Evolutionary conservation across 2,797 vertebrate species (phyloP).

Genomic region (Fundulus diaphanus): DNA sequence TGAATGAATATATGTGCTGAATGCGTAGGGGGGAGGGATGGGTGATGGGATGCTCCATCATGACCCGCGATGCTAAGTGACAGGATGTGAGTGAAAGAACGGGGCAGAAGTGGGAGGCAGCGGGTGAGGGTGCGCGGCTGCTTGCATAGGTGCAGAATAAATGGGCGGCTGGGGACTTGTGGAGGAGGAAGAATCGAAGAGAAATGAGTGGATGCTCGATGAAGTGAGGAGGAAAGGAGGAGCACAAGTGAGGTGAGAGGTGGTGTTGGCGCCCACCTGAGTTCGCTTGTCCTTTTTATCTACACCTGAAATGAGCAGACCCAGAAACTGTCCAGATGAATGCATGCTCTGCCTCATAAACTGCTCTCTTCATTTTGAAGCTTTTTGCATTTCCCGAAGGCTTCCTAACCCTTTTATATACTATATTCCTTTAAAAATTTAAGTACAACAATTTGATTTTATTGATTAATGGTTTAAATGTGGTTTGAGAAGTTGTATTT

Average conservation of each 20-base stretch:
- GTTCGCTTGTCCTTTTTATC: constrained; percentile 43
- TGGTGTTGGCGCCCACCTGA: constrained; percentile 29
- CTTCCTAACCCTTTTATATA: not conserved
- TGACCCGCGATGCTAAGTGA: constrained; percentile 48
- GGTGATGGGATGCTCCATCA: constrained; percentile 57
- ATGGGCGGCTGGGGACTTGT: constrained; percentile 9
- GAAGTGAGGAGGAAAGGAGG: constrained; percentile 33
- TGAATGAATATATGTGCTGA: constrained; percentile 61
- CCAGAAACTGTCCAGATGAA: constrained; percentile 11
- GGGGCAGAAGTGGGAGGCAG: constrained; percentile 23
- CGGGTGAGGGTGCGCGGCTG: constrained; percentile 18
- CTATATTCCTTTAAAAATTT: not conserved
- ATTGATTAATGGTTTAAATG: not conserved
- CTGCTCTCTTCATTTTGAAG: not conserved
- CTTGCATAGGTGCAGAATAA: constrained; percentile 6
- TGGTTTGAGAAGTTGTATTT: too few relatives aligned
- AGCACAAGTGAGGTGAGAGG: constrained; percentile 26
- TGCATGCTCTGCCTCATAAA: not conserved
- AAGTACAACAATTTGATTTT: not conserved
- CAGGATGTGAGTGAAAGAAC: constrained; percentile 42
- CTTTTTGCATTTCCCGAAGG: not conserved
- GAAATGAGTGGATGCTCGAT: constrained; percentile 27
- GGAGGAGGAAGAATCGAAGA: constrained; percentile 23
- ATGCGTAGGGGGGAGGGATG: constrained; percentile 23
- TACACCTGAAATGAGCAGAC: constrained; percentile 24